phyloP scores from a whole-genome alignment of 2,113 vertebrate species.

The Datnioides undecimradiatus region DNA sequence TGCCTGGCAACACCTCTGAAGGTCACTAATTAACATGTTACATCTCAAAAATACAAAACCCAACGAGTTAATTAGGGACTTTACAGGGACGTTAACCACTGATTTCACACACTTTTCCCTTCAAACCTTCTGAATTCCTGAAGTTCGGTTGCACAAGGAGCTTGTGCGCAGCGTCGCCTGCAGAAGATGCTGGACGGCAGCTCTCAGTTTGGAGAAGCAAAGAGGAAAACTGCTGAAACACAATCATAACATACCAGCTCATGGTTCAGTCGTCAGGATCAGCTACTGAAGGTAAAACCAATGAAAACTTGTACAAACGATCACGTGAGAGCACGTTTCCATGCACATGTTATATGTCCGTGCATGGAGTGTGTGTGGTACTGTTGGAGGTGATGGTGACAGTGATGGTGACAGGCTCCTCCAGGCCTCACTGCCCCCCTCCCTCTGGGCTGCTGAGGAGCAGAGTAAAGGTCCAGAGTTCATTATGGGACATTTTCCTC shows the following conservation, averaged over 20 bases:
- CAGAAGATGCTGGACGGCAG: too few species aligned
- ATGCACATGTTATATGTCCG: neutral
- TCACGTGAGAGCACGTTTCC: constrained; percentile 1
- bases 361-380: neutral
- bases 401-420: constrained; percentile 10
- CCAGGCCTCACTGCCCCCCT: constrained; percentile 2
- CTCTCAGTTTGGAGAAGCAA: too few species aligned
- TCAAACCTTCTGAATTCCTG: too few species aligned
- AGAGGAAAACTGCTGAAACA: too few species aligned
- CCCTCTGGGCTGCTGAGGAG: constrained; percentile 22
- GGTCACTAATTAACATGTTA: neutral
- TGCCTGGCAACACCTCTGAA: neutral
- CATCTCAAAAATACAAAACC: too few species aligned
- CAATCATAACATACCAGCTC: neutral
- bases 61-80: too few species aligned
- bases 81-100: too few species aligned
- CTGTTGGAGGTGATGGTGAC: neutral
- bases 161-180: too few species aligned
- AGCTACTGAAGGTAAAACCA: too few species aligned
- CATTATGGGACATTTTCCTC: constrained; percentile 69
- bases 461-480: constrained; percentile 54
- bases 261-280: neutral
- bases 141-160: too few species aligned
- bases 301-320: too few species aligned
- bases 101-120: too few species aligned